Conservation (phyloP, 2,888 invertebrate genomes). For the Perdita meconis region DNA sequence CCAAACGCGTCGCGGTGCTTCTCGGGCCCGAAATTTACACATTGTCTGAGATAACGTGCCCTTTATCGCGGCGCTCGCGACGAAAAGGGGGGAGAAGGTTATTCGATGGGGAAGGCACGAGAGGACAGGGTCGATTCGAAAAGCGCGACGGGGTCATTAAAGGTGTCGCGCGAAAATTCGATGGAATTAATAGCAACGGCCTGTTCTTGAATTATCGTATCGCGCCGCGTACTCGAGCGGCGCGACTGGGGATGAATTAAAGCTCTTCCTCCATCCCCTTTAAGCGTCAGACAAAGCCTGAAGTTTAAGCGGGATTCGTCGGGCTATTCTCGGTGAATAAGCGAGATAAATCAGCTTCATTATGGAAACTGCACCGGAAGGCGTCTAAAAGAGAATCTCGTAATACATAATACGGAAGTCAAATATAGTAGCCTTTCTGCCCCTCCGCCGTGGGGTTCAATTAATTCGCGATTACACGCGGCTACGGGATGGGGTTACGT, state of each 20-base stretch:
- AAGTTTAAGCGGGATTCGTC: slow-evolving; percentile 72
- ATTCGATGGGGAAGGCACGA: neutral
- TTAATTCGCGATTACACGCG: slow-evolving; percentile 66
- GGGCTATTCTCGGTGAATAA: slow-evolving; percentile 63
- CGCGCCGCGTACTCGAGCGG: slow-evolving; percentile 43
- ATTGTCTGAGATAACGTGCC: neutral
- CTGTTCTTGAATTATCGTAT: slow-evolving; percentile 65
- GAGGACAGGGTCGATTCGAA: neutral
- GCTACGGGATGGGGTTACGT: slow-evolving; percentile 10
- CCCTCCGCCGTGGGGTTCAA: slow-evolving; percentile 55
- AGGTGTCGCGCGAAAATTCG: slow-evolving; percentile 15
- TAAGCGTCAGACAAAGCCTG: slow-evolving; percentile 69
- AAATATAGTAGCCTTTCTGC: slow-evolving; percentile 55
- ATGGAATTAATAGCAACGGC: slow-evolving; percentile 40
- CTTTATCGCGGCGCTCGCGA: too few species aligned
- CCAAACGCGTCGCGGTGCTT: neutral
- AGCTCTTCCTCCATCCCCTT: slow-evolving; percentile 62
- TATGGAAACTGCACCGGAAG: slow-evolving; percentile 68
- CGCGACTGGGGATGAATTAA: slow-evolving; percentile 61
- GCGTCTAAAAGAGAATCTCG: slow-evolving; percentile 67
- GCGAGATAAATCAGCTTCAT: slow-evolving; percentile 74
- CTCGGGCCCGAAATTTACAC: slow-evolving; percentile 5
- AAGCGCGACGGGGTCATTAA: neutral
- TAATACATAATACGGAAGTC: slow-evolving; percentile 66
- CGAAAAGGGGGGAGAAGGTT: neutral